Percentiles rank a stretch among this genome's conserved stretches.
Conservation (phyloP, 2,888 invertebrate genomes). For the Apotomis turbidana region DNA sequence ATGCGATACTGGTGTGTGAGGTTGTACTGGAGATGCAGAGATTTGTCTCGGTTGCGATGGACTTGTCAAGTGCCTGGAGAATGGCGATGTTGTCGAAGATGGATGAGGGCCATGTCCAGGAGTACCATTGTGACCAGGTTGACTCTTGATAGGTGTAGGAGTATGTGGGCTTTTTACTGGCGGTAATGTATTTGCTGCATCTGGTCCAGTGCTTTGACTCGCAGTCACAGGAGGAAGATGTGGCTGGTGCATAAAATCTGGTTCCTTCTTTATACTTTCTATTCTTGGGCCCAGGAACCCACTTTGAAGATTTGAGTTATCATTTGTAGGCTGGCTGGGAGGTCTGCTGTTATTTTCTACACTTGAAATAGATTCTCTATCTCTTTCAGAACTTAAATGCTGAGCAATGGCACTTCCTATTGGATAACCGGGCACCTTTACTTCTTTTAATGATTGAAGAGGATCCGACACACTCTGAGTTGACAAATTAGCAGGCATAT, state of each 20-base stretch:
- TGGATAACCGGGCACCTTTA: conserved; percentile 90
- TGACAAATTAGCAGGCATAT: conserved; percentile 77
- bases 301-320: conserved; percentile 77
- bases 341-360: conserved; percentile 78
- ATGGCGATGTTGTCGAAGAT: conserved; percentile 78
- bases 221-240: conserved; percentile 80
- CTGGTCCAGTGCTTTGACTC: conserved; percentile 73
- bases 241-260: conserved; percentile 84
- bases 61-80: conserved; percentile 77
- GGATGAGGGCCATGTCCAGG: conserved; percentile 71
- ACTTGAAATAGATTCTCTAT: conserved; percentile 77
- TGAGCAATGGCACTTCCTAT: conserved; percentile 81
- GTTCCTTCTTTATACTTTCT: conserved; percentile 90
- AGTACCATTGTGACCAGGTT: conserved; percentile 71
- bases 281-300: conserved; percentile 86
- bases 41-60: conserved; percentile 79
- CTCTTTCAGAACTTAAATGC: conserved; percentile 78
- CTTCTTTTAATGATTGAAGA: conserved; percentile 90
- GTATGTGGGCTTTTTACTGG: conserved; percentile 84
- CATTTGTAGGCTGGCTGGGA: conserved; percentile 78
- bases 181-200: conserved; percentile 76
- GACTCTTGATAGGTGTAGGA: conserved; percentile 81
- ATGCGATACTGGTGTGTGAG: conserved; percentile 80
- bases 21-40: conserved; percentile 79
- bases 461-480: conserved; percentile 86